These are phyloP conservation scores for Acholoe squamosa DNA, from an alignment of 2,888 invertebrate species.

Conservation along the genomic window DNA sequence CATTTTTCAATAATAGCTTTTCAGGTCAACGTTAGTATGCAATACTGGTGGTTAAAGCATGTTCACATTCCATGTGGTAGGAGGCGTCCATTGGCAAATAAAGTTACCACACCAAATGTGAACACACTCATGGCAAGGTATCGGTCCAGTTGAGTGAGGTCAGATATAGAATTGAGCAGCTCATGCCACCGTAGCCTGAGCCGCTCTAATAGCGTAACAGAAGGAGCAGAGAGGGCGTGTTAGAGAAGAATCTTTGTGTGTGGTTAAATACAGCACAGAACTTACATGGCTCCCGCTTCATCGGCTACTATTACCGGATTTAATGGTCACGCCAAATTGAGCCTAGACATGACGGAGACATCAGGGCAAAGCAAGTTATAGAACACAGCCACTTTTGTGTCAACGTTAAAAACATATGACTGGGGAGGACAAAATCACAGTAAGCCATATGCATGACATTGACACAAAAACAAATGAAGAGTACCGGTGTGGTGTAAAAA, in stretches of 20 bases:
- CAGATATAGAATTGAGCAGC: not conserved
- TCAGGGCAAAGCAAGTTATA: slow-evolving; percentile 44
- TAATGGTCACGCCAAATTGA: slow-evolving; percentile 56
- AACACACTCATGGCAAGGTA: not conserved
- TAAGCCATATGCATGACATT: not conserved
- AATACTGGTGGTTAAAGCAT: too few relatives aligned
- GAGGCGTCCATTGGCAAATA: too few relatives aligned
- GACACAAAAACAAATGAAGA: not conserved
- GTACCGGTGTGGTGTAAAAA: not conserved
- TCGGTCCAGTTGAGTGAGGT: not conserved
- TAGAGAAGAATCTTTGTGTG: not conserved
- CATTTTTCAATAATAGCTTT: too few relatives aligned
- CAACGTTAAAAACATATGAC: not conserved
- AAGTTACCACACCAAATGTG: not conserved
- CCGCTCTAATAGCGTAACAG: not conserved
- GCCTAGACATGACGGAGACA: slow-evolving; percentile 57
- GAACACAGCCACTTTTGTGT: slow-evolving; percentile 25
- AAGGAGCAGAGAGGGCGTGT: slow-evolving; percentile 5
- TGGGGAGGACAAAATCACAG: not conserved
- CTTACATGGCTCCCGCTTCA: slow-evolving; percentile 28
- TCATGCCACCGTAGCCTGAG: slow-evolving; percentile 8
- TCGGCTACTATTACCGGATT: slow-evolving; percentile 32
- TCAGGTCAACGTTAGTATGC: too few relatives aligned
- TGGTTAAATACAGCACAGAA: slow-evolving; percentile 21
- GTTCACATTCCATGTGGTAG: too few relatives aligned